These are phyloP conservation scores for Mirounga angustirostris DNA, from an alignment of 2,113 vertebrate species.

Conservation along the genomic window DNA sequence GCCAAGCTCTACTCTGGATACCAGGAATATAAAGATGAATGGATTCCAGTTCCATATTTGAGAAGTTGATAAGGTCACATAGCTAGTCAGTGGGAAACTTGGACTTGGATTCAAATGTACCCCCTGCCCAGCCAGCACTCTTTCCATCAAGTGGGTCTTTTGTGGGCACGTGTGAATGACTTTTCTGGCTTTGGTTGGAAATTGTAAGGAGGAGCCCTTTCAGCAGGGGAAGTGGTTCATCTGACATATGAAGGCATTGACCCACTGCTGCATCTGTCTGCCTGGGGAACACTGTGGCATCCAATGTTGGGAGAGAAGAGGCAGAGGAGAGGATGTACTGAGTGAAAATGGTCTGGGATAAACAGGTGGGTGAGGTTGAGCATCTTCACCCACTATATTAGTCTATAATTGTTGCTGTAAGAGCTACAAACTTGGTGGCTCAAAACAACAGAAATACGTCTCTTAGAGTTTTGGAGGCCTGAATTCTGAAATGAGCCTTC, in stretches of 20 bases:
- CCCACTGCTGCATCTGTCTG: neutral
- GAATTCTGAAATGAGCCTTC: neutral
- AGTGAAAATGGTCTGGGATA: neutral
- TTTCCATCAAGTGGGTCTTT: neutral
- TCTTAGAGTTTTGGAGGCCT: neutral
- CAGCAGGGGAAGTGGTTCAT: neutral
- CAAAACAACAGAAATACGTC: neutral
- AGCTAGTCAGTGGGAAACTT: neutral
- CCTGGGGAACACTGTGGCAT: neutral
- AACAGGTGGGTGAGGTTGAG: neutral
- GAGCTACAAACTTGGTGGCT: neutral
- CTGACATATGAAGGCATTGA: neutral
- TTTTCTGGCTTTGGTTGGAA: neutral
- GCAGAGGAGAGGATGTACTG: neutral
- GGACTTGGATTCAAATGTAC: neutral
- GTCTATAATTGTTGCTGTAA: neutral
- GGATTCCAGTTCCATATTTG: neutral
- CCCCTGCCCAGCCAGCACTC: neutral
- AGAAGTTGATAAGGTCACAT: neutral
- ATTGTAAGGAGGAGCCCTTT: neutral
- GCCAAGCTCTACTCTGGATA: neutral
- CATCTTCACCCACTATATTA: neutral
- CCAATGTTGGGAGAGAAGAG: neutral
- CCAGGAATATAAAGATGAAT: conserved; percentile 4
- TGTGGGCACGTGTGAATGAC: neutral